A percentile compares a stretch with the other conserved stretches of the same genome.
These are phyloP conservation scores for Aplocera efformata DNA, from an alignment of 2,888 invertebrate genomes.

Conservation along the genomic window DNA sequence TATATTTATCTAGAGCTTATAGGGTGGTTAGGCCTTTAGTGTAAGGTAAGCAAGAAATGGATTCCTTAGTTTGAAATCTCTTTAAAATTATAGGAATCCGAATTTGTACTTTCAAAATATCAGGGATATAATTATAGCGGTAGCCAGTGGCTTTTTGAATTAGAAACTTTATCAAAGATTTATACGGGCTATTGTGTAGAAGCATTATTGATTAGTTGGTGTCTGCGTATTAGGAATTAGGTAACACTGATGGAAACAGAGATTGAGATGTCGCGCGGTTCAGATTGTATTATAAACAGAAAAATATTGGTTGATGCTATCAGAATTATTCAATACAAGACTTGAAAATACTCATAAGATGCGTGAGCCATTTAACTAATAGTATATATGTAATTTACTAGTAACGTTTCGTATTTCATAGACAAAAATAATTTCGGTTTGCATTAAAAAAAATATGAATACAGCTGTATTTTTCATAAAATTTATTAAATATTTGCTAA, in stretches of 20 bases:
- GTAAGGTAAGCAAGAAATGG: conserved; percentile 17
- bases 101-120: conserved; percentile 47
- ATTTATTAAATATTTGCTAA: too few relatives aligned
- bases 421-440: too few relatives aligned
- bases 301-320: too few relatives aligned
- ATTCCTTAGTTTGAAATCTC: conserved; percentile 11
- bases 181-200: conserved; percentile 67
- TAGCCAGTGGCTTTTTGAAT: conserved; percentile 65
- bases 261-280: conserved; percentile 1
- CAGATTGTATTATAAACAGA: too few relatives aligned
- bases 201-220: conserved; percentile 48
- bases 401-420: too few relatives aligned
- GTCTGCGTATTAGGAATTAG: conserved; percentile 11
- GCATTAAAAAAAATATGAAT: too few relatives aligned
- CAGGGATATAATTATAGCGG: conserved; percentile 59
- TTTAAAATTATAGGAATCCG: conserved; percentile 26
- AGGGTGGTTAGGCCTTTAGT: conserved; percentile 70
- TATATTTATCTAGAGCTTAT: conserved; percentile 79
- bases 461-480: too few relatives aligned
- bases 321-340: too few relatives aligned
- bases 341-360: too few relatives aligned
- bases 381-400: too few relatives aligned
- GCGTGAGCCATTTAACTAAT: too few relatives aligned
- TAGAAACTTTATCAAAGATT: conserved; percentile 63
- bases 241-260: conserved; percentile 11